Evolutionary conservation across 30 jellyfish, hydroid and myxozoan species (phyloP).

Genomic region (Hydractinia symbiolongicarpus): DNA sequence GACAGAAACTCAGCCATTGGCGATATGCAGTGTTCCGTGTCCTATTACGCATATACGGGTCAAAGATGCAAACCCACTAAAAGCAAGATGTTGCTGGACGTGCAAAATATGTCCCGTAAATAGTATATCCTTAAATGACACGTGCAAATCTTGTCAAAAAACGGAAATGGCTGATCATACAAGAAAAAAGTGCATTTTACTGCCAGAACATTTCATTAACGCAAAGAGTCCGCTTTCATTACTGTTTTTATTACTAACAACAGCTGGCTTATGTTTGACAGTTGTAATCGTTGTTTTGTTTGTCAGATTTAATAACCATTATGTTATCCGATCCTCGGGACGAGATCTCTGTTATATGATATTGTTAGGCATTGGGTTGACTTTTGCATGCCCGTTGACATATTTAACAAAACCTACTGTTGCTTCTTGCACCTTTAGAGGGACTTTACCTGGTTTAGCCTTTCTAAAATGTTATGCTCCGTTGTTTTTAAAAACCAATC

Average conservation of each 20-base stretch:
- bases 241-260: constrained; percentile 33
- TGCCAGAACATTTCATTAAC: constrained; percentile 19
- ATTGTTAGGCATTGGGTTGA: constrained; percentile 52
- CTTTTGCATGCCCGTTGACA: constrained; percentile 42
- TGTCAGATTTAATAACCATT: constrained; percentile 35
- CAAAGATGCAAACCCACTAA: constrained; percentile 23
- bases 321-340: constrained; percentile 72
- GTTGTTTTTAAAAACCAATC: constrained; percentile 47
- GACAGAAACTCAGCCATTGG: constrained; percentile 15
- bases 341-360: constrained; percentile 71
- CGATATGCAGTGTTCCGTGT: constrained; percentile 63
- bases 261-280: constrained; percentile 47
- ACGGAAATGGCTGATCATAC: constrained; percentile 41
- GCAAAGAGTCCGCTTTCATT: constrained; percentile 9
- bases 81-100: constrained; percentile 78
- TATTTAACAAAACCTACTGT: constrained; percentile 46
- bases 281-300: constrained; percentile 40
- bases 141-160: constrained; percentile 48
- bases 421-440: constrained; percentile 46
- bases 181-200: constrained; percentile 25
- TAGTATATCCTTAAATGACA: constrained; percentile 29
- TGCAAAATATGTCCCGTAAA: constrained; percentile 46
- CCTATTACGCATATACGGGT: constrained; percentile 27
- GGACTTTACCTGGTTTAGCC: constrained; percentile 59
- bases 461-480: constrained; percentile 64